Base-by-base conservation (phyloP, 2,797 vertebrate species). In the Hephaestus fuliginosus region DNA sequence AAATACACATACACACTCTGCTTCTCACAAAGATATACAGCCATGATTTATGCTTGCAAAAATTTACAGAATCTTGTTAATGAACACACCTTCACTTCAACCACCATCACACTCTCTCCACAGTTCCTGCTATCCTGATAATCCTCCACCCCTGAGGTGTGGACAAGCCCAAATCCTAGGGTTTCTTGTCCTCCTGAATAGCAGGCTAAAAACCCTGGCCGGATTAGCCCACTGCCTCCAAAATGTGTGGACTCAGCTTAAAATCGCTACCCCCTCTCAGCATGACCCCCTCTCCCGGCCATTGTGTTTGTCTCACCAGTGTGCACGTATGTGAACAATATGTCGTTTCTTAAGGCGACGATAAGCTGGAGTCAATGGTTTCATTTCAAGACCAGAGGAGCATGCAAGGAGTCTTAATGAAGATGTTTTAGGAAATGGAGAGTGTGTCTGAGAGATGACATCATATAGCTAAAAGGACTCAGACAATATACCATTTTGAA, bases 221-320 rank as follows among this genome's bases (percentile, higher is more conserved):
- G 88, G 94, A 93, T 94, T 95, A 94, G 79, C 80, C 85, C 83
- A 74, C 88, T 53, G 74, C 84, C 82, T 92, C 88, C 88, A 92
- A 94, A 95, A 95, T 92, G 92, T 94, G 92, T 93, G 89, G 93
- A 93, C 91, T 93, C 91, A 92, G 93, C 92, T 93, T 92, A 88
- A 94, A 94, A 91, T 84, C 84, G 81, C 82, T 78, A 81, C 85
- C 92, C 87, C 82, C 88, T 87, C 91, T 77, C 92, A 90, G 85
- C 87, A 62, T 64, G 91, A 93, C 79, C 71, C 81, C 80, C 73
- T 84, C 84, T 87, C 53, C 74, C n/a, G 5, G 80, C 90, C 75
- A 88, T 94, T 94, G 91, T 91, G 77, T 81, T 85, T 88, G 80
- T 82, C 83, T 74, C 86, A 81, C 83, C 82, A 82, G 88, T 80